Evolutionary conservation across 2,797 vertebrate species (phyloP), one percentile per base, ranked within the genome.

Genomic region (Rachycentron canadum): DNA sequence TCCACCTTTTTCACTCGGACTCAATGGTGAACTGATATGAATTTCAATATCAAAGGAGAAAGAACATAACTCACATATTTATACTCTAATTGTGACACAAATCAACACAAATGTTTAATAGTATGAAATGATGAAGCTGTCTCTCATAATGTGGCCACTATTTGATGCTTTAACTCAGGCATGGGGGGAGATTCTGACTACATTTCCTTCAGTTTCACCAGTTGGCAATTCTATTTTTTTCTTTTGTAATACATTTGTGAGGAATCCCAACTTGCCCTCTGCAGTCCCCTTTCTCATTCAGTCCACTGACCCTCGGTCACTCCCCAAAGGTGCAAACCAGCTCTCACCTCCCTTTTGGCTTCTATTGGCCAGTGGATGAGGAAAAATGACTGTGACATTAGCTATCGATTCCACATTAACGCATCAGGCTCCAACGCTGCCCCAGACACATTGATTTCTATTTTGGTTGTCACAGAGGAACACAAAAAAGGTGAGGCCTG

Each of bases 361-460:
- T 60, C 73, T 85, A 75, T 89, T 79, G 76, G 81, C 73, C 13
- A 68, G 25, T 81, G 83, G 78, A 93, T 94, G 89, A 94, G 89
- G 79, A 94, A 91, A 92, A 94, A 94, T 94, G 89, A 79, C 79
- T 88, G 86, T 92, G 93, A 90, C 93, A 92, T 93, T 91, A 89
- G 64, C 71, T 84, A 94, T 95, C 28, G 91, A 95, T 94, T 92
- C 76, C 78, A 81, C 90, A 90, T 93, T 93, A 94, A 93, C 81
- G 77, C 80, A 90, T 84, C 57, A 36, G 89, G 83, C 88, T 80
- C 81, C 71, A 65, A 74, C 63, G 16, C 78, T 70, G 84, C 60
- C 62, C 75, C 88, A 93, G 92, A 92, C 87, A 61, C 88, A 93
- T 93, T 88, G 91, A 94, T 94, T 95, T 91, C 82, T 93, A 84